Evolutionary conservation across 2,113 vertebrate genomes (phyloP).

Genomic region (Centropus unirufus): DNA sequence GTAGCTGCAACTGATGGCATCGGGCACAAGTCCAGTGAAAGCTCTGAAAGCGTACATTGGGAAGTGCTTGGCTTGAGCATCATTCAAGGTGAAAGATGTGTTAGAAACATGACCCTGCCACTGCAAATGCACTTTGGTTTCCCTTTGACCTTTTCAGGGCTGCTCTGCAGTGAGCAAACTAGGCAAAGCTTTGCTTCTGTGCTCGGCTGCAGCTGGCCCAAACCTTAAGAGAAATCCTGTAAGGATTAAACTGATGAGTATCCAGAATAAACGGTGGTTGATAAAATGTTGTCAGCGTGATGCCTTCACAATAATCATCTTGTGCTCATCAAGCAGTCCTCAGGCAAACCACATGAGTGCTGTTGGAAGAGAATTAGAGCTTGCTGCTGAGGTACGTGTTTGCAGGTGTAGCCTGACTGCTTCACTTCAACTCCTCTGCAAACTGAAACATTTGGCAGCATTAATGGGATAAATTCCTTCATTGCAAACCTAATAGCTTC

Average conservation of each 20-base stretch:
- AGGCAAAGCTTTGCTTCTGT: neutral
- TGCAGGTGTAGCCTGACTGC: neutral
- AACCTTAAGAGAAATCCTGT: neutral
- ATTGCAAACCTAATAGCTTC: neutral
- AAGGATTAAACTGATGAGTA: neutral
- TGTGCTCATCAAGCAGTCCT: neutral
- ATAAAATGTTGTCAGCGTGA: neutral
- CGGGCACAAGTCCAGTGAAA: neutral
- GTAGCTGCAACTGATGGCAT: accelerated
- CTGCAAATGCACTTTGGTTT: neutral
- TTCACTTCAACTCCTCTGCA: neutral
- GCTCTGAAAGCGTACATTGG: neutral
- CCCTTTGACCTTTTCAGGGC: neutral
- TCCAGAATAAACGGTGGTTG: neutral
- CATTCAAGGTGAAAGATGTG: neutral
- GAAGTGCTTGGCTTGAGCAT: neutral
- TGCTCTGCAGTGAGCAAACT: neutral
- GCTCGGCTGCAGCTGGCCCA: neutral
- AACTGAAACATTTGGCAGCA: neutral
- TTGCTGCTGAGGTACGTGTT: neutral
- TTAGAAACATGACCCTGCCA: neutral
- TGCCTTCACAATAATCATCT: neutral
- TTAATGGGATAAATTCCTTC: neutral
- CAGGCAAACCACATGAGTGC: neutral
- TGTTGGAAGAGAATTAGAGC: neutral